Evolutionary conservation across 2,888 invertebrate genomes (phyloP).

Genomic region (Synanthedon tipuliformis): DNA sequence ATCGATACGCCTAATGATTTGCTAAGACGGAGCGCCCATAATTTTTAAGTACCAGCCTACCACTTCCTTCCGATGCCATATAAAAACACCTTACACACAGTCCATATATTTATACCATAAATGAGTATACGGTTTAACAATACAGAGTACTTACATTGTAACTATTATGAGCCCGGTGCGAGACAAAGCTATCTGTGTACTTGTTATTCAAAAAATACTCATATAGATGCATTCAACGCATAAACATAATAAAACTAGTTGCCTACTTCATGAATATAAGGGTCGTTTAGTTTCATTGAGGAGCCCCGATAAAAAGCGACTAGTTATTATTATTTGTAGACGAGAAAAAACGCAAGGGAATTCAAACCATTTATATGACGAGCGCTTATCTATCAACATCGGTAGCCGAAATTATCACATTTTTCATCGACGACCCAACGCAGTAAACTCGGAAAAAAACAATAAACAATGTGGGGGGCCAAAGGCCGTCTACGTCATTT

Average conservation of each 20-base stretch:
- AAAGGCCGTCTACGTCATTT: neutral
- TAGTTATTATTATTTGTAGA: conserved; percentile 60
- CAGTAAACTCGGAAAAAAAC: neutral
- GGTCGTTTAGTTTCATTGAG: conserved; percentile 49
- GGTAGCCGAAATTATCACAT: conserved; percentile 27
- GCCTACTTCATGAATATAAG: conserved; percentile 51
- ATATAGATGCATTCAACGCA: conserved; percentile 30
- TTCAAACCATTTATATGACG: conserved; percentile 37
- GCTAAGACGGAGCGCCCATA: conserved; percentile 42
- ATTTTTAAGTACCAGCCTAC: conserved; percentile 51
- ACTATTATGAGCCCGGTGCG: neutral
- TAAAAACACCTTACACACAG: conserved; percentile 16
- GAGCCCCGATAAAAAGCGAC: conserved; percentile 48
- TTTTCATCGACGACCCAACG: conserved; percentile 20
- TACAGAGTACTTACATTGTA: neutral
- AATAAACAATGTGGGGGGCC: conserved; percentile 44
- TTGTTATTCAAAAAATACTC: conserved; percentile 18
- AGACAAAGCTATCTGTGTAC: conserved; percentile 10
- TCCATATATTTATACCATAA: neutral
- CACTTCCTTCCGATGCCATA: conserved; percentile 69
- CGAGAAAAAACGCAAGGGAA: conserved; percentile 30
- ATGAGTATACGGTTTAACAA: neutral
- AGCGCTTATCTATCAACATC: conserved; percentile 47
- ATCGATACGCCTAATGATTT: conserved; percentile 42
- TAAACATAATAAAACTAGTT: conserved; percentile 41